Base-by-base conservation (phyloP, 2,113 vertebrate species). In the Crocuta crocuta region DNA sequence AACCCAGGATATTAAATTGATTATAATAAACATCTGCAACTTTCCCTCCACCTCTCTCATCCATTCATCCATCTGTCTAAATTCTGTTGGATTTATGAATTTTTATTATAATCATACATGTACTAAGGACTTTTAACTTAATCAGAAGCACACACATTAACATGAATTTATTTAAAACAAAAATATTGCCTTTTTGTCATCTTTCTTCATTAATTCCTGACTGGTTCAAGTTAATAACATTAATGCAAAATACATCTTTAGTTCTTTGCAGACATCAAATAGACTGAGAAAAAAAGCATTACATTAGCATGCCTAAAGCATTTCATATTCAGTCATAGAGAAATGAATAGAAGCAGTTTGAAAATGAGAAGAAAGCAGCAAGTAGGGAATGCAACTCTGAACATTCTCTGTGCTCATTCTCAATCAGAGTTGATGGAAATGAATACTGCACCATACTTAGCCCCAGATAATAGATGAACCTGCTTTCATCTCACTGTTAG, bases 191-290 rank as follows among this genome's bases (percentile, higher is more conserved):
- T 98, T 98, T 99, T 98, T 99, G 97, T 84, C 90, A 96, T 91
- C 26, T 94, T 98, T 98, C 97, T 99, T 98, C 95, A 99, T 99
- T 99, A 99, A 99, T 98, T 99, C 97, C 97, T 98, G 87, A 96
- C 95, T 98, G 94, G 96, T 95, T 97, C 97, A 86, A 97, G 91
- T 97, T 96, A 96, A 74, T 98, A 98, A 98, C 96, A 98, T 99
- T 95, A 97, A 97, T 88, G 35, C 89, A 97, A 94, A 98, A 94
- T 87, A 81, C 73, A 95, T 79, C 98, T 99, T 98, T 98, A 98
- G 98, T 98, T 98, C 98, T 99, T 98, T 95, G 95, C 97, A 98
- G 98, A 99, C 98, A 99, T 99, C 99, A 99, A 99, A 99, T 94
- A 82, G 66, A 70, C 84, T 90, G 66, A 97, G 97, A 95, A 98